Conservation (phyloP, 2,113 vertebrate genomes). For the Chionodraco myersi region DNA sequence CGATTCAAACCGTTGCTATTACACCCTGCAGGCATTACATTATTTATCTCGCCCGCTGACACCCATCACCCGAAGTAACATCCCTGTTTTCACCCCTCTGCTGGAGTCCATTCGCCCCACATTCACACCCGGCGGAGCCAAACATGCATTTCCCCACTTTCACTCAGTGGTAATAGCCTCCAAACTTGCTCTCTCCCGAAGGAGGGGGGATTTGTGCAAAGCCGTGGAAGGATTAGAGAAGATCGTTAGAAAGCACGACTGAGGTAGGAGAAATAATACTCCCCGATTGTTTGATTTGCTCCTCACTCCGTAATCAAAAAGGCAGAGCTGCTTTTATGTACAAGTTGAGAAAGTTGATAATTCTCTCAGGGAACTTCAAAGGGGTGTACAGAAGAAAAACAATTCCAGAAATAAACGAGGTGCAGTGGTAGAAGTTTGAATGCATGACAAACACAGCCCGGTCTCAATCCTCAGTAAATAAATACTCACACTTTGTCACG, state of each 20-base stretch:
- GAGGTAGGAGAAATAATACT: conserved; percentile 11
- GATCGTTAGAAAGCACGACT: conserved; percentile 25
- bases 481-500: no score
- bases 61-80: conserved; percentile 57
- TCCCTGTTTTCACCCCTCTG: conserved; percentile 47
- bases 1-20: conserved; percentile 55
- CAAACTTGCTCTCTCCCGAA: conserved; percentile 2
- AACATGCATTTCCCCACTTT: conserved; percentile 37
- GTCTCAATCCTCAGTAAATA: no score
- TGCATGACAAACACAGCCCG: not conserved
- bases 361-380: conserved; percentile 13
- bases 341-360: conserved; percentile 15
- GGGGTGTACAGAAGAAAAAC: not conserved
- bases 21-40: conserved; percentile 59
- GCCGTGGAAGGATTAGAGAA: conserved; percentile 40
- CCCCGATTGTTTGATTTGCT: not conserved
- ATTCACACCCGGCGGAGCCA: conserved; percentile 51
- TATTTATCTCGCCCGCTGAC: conserved; percentile 71
- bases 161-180: conserved; percentile 1
- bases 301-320: conserved; percentile 2
- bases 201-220: conserved; percentile 28
- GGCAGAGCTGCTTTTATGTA: conserved; percentile 12
- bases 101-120: conserved; percentile 47
- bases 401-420: not conserved
- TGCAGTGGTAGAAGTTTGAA: not conserved